Conservation (phyloP, 2,797 vertebrate species). For the Myripristis murdjan region DNA sequence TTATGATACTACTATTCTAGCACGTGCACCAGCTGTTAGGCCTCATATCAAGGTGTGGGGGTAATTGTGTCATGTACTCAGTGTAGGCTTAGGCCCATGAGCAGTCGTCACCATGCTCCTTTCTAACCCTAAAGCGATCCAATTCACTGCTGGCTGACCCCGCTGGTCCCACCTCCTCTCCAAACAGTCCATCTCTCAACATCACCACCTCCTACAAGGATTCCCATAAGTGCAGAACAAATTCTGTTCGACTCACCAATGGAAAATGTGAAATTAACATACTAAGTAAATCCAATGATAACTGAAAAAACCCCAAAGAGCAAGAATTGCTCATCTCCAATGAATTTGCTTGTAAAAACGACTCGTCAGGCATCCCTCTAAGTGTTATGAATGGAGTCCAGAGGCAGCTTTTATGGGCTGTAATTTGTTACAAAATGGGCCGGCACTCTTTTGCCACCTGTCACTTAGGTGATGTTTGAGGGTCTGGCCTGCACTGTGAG, state of each 20-base stretch:
- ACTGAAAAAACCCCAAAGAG: neutral
- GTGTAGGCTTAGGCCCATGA: neutral
- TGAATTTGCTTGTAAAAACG: neutral
- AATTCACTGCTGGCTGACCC: neutral
- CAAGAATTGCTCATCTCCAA: too few species aligned
- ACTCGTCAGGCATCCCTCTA: neutral
- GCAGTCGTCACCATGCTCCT: neutral
- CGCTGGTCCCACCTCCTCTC: neutral
- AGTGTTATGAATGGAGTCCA: neutral
- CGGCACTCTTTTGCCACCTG: conserved; percentile 80
- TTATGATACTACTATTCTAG: neutral
- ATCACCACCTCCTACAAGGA: conserved; percentile 10
- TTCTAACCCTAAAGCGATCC: neutral
- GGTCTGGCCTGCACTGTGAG: conserved; percentile 83
- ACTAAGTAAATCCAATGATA: neutral
- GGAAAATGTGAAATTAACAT: conserved; percentile 7
- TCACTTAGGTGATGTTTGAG: conserved; percentile 88
- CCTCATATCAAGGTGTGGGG: too few species aligned
- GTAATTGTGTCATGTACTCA: neutral
- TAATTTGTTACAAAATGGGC: conserved; percentile 29
- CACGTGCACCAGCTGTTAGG: neutral
- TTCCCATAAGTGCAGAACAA: conserved; percentile 13
- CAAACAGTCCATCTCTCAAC: conserved; percentile 6
- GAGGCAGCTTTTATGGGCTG: conserved; percentile 4
- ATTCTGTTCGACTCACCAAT: neutral